Evolutionary conservation across 2,797 vertebrate genomes (phyloP).

Genomic region (Podargus strigoides): DNA sequence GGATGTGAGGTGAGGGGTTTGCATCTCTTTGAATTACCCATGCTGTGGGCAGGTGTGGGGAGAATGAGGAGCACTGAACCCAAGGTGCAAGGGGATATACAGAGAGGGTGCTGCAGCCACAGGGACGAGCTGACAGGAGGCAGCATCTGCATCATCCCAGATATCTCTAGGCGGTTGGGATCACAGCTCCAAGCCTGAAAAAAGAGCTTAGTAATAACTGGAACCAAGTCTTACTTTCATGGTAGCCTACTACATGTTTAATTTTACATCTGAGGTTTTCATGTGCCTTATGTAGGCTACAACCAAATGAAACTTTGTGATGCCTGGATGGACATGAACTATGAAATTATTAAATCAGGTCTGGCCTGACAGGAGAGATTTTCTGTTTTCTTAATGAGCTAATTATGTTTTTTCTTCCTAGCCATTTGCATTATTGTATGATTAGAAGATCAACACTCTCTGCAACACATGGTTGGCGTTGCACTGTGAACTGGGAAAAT

Average conservation of each 20-base stretch:
- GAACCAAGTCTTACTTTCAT: not conserved
- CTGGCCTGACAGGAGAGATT: not conserved
- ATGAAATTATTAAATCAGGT: not conserved
- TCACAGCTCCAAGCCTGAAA: not conserved
- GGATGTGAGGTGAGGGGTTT: not conserved
- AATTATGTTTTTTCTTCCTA: constrained; percentile 14
- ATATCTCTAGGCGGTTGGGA: not conserved
- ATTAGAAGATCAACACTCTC: not conserved
- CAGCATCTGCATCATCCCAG: not conserved
- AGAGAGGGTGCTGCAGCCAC: not conserved
- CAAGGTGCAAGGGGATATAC: accelerated
- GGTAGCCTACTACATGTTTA: not conserved
- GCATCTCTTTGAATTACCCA: not conserved
- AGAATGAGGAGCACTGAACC: not conserved
- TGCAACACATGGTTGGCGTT: not conserved
- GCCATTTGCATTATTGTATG: not conserved
- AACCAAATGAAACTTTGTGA: not conserved
- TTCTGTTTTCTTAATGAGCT: constrained; percentile 34
- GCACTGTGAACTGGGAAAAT: not conserved
- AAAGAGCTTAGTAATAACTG: not conserved
- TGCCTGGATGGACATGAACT: not conserved
- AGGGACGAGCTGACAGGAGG: not conserved
- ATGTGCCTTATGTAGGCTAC: not conserved
- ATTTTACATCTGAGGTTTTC: not conserved
- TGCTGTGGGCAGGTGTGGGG: not conserved